Base-by-base conservation (phyloP, 2,113 vertebrate species). In the Cavia aperea region DNA sequence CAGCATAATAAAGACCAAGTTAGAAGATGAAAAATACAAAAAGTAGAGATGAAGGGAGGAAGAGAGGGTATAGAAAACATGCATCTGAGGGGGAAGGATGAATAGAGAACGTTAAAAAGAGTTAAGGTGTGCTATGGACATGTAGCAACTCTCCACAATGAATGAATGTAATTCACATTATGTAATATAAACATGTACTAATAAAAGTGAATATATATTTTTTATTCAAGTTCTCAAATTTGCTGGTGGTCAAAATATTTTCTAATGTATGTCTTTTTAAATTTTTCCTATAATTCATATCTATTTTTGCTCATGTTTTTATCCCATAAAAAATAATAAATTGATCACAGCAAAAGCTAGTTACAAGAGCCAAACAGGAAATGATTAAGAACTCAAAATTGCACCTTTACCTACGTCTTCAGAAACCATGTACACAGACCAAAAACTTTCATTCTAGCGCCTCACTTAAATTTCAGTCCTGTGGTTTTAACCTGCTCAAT, bases 181-280 rank as follows among this genome's bases (percentile, higher is more conserved):
- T 75, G 72, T 24, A 46, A 26, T 46, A 75, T 75, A 75, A 75
- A 13, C 39, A 46, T 75, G 39, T 13, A 39, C 36, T 72, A 72
- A 39, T 39, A 23, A 72, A 39, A 72, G 39, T 72, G 39, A 72
- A 39, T 39, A 39, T 33, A 29, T 63, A 63, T 65, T 70, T 72
- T 78, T 84, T 87, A 82, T 78, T 92, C 46, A 83, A 36, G 23
- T 85, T 85, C 63, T 90, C 46, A 75, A 68, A 51, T 91, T 51
- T 75, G 12, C 87, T 75, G 31, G 18, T 13, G 54, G 46, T 58
- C 2, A 29, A 66, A 56, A 31, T 82, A 46, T 63, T 65, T 93
- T 65, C 56, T 88, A 73, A 39, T 60, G 39, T 43, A n/a, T 66
- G 39, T 75, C 1, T 89, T 56, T 51, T 87, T 78, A 56, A 58